Conservation (phyloP, 1,140 invertebrate genomes). For the Lepidurus couesii region DNA sequence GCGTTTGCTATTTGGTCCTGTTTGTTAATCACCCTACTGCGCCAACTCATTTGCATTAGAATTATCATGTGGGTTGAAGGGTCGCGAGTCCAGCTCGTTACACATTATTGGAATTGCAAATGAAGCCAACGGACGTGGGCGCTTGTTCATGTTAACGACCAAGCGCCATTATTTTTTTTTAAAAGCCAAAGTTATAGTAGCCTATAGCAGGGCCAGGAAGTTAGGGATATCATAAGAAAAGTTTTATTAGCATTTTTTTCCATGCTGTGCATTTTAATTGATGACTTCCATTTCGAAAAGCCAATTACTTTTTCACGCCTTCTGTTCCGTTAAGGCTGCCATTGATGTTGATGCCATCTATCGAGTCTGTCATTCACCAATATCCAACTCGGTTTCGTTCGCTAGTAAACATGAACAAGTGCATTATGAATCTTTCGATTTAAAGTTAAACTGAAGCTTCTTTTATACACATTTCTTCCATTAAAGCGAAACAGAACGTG, state of each 20-base stretch:
- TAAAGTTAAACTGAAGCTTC: no score
- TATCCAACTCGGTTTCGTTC: not conserved
- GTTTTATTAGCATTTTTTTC: not conserved
- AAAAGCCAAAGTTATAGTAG: not conserved
- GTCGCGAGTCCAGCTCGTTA: constrained; percentile 20
- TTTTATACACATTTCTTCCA: no score
- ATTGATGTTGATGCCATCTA: not conserved
- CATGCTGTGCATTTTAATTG: not conserved
- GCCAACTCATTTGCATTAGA: constrained; percentile 12
- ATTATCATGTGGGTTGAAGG: constrained; percentile 10
- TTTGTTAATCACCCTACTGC: constrained; percentile 13
- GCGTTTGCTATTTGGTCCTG: not conserved
- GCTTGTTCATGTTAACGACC: constrained; percentile 21
- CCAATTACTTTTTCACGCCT: constrained; percentile 13
- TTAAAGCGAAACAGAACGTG: no score
- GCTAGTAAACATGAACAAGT: not conserved
- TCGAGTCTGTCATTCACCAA: not conserved
- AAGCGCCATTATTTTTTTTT: not conserved
- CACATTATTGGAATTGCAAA: constrained; percentile 19
- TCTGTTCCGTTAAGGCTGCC: not conserved
- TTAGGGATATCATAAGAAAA: not conserved
- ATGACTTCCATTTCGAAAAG: not conserved
- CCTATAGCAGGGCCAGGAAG: not conserved
- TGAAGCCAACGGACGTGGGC: constrained; percentile 4
- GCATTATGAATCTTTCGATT: not conserved